Evolutionary conservation across 2,113 vertebrate genomes (phyloP).

Genomic region (Glaucidium brasilianum): DNA sequence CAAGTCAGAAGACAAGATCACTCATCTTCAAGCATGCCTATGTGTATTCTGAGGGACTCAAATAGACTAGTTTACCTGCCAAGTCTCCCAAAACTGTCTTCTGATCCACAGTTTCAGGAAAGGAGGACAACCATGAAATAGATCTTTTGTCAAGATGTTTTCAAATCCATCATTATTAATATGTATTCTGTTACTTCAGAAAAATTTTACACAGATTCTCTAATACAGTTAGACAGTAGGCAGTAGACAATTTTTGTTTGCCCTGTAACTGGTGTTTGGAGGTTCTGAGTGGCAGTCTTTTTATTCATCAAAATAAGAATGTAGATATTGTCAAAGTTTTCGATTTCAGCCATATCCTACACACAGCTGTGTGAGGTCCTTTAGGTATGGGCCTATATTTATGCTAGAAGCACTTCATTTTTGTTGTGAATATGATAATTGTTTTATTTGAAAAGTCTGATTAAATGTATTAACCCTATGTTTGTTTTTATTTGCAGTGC

Average conservation of each 20-base stretch:
- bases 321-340: neutral
- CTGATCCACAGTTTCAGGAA: neutral
- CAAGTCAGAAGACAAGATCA: neutral
- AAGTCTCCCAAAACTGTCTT: neutral
- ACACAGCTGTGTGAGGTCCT: neutral
- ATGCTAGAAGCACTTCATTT: neutral
- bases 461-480: neutral
- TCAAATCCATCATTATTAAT: neutral
- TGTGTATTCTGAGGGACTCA: neutral
- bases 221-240: neutral
- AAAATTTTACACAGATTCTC: neutral
- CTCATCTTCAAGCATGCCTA: neutral
- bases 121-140: neutral
- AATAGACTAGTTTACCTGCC: neutral
- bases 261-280: neutral
- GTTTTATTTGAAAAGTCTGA: neutral
- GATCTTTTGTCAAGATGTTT: neutral
- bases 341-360: neutral
- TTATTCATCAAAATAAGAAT: neutral
- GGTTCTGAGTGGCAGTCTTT: neutral
- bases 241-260: neutral
- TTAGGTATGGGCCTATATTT: neutral
- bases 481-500: slow-evolving; percentile 78
- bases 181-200: neutral
- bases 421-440: neutral